Percentiles rank a stretch among this genome's conserved stretches.
phyloP scores from a whole-genome alignment of 2,113 vertebrate species.

The Trogon melanurus region DNA sequence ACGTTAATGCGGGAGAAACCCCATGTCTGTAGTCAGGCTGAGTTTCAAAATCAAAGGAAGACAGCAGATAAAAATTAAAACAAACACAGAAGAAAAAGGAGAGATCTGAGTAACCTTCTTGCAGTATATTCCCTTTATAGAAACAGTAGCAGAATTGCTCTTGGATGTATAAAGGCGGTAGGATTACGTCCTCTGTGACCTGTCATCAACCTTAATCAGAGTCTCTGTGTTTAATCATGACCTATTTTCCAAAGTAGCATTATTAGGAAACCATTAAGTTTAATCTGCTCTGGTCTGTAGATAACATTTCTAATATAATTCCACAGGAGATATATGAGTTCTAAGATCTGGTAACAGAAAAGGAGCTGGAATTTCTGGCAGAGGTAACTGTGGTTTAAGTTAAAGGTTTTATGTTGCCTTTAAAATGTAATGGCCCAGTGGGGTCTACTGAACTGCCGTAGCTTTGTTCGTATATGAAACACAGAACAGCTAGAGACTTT shows the following conservation, averaged over 20 bases:
- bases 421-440: background rate
- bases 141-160: constrained; percentile 3
- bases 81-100: background rate
- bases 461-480: background rate
- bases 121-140: background rate
- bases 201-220: background rate
- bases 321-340: background rate
- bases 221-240: background rate
- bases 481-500: background rate
- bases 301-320: background rate
- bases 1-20: background rate
- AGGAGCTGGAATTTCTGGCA: background rate
- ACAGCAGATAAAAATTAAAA: background rate
- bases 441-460: background rate
- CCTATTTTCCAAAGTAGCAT: background rate
- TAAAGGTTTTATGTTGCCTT: background rate
- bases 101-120: background rate
- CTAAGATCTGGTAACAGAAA: background rate
- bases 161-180: background rate
- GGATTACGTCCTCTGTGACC: constrained; percentile 3
- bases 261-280: background rate
- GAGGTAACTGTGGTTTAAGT: background rate
- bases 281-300: background rate
- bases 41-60: background rate
- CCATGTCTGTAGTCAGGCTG: background rate